Evolutionary conservation across 2,888 invertebrate species (phyloP), one percentile per base, ranked within the genome.

Genomic region (Plebejus anna): DNA sequence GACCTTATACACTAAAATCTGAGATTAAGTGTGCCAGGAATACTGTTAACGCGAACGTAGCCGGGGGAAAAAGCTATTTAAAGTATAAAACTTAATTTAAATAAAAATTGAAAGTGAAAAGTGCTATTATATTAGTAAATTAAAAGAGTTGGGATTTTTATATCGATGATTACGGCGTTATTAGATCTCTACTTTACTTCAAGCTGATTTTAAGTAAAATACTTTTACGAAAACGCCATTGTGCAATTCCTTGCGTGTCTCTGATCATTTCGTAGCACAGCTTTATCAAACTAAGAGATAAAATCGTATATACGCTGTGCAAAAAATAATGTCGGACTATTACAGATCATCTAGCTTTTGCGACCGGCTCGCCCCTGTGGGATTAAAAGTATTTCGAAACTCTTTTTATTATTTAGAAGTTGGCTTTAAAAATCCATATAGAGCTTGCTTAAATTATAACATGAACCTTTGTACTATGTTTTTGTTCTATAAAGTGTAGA

Each of bases 211-310:
- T 66, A 66, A 32, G 66, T 66, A 32, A 32, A 32, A 66, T 32
- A 32, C 1, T 66, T 66, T 66, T 66, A 66, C 66, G 66, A 16
- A 66, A 66, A 66, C 66, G 32, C 66, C 22, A 66, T 66, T 36
- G 36, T 66, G 32, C 66, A 66, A 13, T 66, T 66, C 66, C 32
- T 66, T 36, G 66, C 66, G 32, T 66, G 66, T 36, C 66, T 66
- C 32, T 36, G 66, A 66, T 66, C 66, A 66, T 66, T 66, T 16
- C 66, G 32, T 66, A 66, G 66, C 66, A 66, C 66, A 6, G 66
- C 66, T 66, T 36, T 66, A 66, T 66, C 66, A 66, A 32, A 66
- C 13, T 36, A 16, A 66, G 66, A 66, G 32, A 66, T 66, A 66
- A 66, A 66, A 66, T 66, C 66, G 66, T 66, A 16, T 66, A 66